Base-by-base conservation (phyloP, 2,888 invertebrate species). In the Mystacides longicornis region DNA sequence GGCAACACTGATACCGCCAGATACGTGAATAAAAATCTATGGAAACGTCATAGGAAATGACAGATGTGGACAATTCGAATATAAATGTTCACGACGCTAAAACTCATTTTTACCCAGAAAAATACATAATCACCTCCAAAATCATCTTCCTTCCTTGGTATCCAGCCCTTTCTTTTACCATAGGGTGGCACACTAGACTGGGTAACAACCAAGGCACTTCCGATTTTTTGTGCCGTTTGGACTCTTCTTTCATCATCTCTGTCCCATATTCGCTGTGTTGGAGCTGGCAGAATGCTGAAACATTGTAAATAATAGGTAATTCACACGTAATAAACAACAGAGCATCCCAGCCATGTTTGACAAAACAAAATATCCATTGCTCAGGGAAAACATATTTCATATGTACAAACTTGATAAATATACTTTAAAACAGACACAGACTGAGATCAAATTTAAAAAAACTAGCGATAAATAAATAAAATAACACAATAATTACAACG, bases 131-230 rank as follows among this genome's bases (percentile, higher is more conserved):
- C 37, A 79, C 79, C 79, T 65, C 82, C 85, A 69, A 77, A 86
- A 65, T 86, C 86, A 1, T 82, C 90, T 51, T 85, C 82, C 50
- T 78, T 81, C 50, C 97, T 77, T 0, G 99, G 98, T 7, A 95
- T 80, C 93, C 95, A 99, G 65, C 93, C 93, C 72, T 87, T 86
- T 62, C 99, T 81, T 67, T 93, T 90, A 0, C 97, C 95, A 75
- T 99, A 99, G 0, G 96, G 94, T 0, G 96, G 96, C 3, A 89
- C 86, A 62, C 87, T 87, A 18, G 85, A 84, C 64, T 87, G 86
- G 4, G 91, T 89, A 51, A 87, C 83, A 11, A 92, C 87, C 51
- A 90, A 69, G 0, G 86, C 85, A 53, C 82, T 77, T 7, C 75
- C 72, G 14, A 76, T 76, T 58, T 80, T 75, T 65, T 81, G 80